phyloP scores from a whole-genome alignment of 2,888 invertebrate species.

The Altica lythri region DNA sequence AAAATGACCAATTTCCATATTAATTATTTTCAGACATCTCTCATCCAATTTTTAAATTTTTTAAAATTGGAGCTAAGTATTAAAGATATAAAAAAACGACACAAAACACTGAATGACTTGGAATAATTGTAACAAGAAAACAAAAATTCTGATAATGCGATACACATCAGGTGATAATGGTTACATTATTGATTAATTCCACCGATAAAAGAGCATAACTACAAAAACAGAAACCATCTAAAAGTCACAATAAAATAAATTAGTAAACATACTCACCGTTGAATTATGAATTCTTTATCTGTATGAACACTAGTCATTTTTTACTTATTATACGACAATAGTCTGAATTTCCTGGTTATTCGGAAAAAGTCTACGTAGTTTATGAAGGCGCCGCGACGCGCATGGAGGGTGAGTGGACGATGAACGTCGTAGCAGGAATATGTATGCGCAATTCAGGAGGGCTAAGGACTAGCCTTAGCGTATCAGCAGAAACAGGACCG shows the following conservation, averaged over 20 bases:
- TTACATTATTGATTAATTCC: no score
- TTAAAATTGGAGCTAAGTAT: no score
- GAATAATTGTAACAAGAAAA: neutral
- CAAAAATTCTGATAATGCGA: neutral
- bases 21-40: no score
- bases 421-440: slow-evolving; percentile 10
- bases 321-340: slow-evolving; percentile 7
- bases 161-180: neutral
- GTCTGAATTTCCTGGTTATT: slow-evolving; percentile 8
- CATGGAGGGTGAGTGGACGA: slow-evolving; percentile 24
- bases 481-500: neutral
- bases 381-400: slow-evolving; percentile 27
- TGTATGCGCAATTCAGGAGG: slow-evolving; percentile 20
- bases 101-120: no score
- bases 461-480: slow-evolving; percentile 7
- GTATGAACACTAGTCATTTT: slow-evolving; percentile 46
- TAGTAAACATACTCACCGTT: slow-evolving; percentile 35
- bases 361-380: slow-evolving; percentile 19
- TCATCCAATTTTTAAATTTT: no score
- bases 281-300: slow-evolving; percentile 43
- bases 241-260: no score
- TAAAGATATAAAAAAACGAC: no score
- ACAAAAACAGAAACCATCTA: no score
- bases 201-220: no score
- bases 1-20: no score